A percentile compares a stretch with the other conserved stretches of the same genome.
Evolutionary conservation across 2,113 vertebrate species (phyloP).

Genomic region (Herpailurus yagouaroundi): DNA sequence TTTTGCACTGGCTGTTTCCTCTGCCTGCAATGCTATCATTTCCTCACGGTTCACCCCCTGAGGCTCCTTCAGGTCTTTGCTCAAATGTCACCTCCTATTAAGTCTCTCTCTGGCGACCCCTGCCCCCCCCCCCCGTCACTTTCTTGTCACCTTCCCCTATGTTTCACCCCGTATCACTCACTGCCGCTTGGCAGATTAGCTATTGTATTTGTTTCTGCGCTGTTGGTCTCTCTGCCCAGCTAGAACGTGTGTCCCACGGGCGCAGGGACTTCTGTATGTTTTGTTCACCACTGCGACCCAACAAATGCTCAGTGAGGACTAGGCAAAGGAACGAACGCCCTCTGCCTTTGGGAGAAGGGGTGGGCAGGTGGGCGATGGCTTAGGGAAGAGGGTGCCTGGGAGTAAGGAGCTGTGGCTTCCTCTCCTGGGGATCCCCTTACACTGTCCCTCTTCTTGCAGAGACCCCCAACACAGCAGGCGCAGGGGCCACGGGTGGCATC

Average conservation of each 20-base stretch:
- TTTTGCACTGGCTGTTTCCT: background rate
- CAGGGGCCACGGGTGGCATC: slow-evolving; percentile 87
- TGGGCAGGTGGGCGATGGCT: background rate
- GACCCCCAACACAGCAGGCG: slow-evolving; percentile 78
- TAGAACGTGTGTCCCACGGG: background rate
- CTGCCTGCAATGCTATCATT: background rate
- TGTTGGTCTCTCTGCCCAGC: background rate
- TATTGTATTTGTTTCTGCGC: background rate
- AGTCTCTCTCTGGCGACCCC: background rate
- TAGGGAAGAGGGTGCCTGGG: background rate
- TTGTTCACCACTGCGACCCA: no score
- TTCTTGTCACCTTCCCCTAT: background rate
- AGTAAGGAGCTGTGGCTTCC: background rate
- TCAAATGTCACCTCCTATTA: background rate
- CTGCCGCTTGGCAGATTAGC: background rate
- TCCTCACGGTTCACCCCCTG: background rate
- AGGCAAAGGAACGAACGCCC: background rate
- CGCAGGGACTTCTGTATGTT: background rate
- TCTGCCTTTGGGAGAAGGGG: background rate
- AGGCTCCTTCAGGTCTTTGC: background rate
- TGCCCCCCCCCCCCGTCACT: background rate
- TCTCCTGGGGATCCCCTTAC: background rate
- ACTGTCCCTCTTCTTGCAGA: slow-evolving; percentile 74
- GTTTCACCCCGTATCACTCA: background rate
- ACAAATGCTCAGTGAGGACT: background rate